Conservation (phyloP, 2,888 invertebrate genomes). For the Zelleria hepariella region DNA sequence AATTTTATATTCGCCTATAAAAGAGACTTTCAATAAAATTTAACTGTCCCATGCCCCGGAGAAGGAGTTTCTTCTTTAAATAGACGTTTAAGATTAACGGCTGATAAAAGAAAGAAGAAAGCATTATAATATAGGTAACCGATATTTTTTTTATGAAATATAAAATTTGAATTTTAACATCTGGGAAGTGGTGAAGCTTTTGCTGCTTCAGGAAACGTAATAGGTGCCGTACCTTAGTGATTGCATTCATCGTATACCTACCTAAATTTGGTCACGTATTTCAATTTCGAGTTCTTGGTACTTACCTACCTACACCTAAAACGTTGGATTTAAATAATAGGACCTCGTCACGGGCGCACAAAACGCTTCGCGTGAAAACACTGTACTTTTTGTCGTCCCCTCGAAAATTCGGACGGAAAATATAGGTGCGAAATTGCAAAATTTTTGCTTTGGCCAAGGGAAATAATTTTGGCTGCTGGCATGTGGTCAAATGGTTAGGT, state of each 20-base stretch:
- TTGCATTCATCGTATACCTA: no score
- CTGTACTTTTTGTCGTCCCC: not conserved
- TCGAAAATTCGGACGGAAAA: not conserved
- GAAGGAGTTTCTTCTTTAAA: not conserved
- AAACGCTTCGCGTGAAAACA: not conserved
- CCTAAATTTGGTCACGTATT: not conserved
- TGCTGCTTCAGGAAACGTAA: no score
- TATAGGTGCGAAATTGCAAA: not conserved
- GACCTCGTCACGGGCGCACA: not conserved
- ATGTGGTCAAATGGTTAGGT: not conserved
- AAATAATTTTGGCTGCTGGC: not conserved
- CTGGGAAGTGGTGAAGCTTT: no score
- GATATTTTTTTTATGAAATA: no score
- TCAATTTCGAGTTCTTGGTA: not conserved
- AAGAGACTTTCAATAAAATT: constrained; percentile 57
- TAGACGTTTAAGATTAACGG: not conserved
- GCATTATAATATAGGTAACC: not conserved
- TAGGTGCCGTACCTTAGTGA: no score
- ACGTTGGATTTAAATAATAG: not conserved
- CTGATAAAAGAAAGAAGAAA: not conserved
- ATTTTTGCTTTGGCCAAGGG: not conserved
- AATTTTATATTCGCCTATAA: constrained; percentile 55
- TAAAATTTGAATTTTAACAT: no score
- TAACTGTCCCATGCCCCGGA: constrained; percentile 28
- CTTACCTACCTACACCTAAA: not conserved